A percentile compares a stretch with the other conserved stretches of the same genome.
These are phyloP conservation scores for Erpobdella octoculata DNA, from an alignment of 2,888 invertebrate genomes.

Conservation along the genomic window DNA sequence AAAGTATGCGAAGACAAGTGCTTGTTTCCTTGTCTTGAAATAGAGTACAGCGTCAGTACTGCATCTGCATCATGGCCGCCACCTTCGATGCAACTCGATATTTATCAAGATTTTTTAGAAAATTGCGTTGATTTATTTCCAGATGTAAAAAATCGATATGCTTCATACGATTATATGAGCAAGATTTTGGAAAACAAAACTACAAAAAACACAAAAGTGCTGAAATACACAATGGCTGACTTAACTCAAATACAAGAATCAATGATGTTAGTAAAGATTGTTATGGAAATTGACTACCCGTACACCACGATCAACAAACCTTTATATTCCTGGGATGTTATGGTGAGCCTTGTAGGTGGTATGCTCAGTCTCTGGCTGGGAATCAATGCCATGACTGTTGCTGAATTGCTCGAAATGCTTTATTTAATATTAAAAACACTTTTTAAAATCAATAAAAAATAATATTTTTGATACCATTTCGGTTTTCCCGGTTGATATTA, in stretches of 20 bases:
- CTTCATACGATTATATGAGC: background rate
- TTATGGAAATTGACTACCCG: background rate
- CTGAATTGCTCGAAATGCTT: background rate
- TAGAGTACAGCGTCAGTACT: background rate
- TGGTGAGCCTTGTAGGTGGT: background rate
- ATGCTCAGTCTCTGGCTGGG: conserved; percentile 3
- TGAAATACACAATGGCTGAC: background rate
- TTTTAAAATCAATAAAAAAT: background rate
- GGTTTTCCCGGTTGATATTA: too few relatives aligned
- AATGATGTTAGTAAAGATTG: background rate
- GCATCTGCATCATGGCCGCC: background rate
- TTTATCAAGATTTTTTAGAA: background rate
- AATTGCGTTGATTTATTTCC: background rate
- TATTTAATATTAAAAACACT: background rate
- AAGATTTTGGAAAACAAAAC: background rate
- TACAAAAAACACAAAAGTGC: background rate
- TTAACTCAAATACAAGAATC: background rate
- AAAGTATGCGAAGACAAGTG: background rate
- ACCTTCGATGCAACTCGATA: background rate
- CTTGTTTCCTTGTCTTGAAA: background rate
- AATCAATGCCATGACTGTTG: background rate
- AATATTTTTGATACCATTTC: too few relatives aligned
- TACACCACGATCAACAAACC: background rate
- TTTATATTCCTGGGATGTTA: conserved; percentile 5
- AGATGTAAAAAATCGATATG: background rate